Conservation (phyloP, 2,888 invertebrate genomes). For the Homarus gammarus region DNA sequence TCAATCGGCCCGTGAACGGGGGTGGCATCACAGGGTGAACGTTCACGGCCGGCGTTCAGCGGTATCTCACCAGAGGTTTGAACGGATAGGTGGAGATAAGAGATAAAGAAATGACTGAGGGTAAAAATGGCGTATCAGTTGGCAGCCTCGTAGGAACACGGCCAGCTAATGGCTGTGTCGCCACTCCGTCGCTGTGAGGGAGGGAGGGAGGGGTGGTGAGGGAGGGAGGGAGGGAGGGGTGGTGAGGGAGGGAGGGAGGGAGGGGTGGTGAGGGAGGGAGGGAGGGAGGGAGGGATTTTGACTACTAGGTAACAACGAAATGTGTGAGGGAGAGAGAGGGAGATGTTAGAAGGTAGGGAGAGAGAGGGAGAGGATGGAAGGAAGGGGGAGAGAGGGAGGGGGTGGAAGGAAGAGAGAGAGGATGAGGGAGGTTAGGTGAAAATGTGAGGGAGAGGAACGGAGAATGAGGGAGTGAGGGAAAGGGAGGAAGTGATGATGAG, state of each 20-base stretch:
- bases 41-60: no score
- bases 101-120: not conserved
- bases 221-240: not conserved
- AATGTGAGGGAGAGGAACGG: no score
- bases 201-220: not conserved
- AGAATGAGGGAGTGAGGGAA: no score
- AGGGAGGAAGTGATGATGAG: no score
- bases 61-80: not conserved
- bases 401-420: not conserved
- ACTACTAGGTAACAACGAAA: not conserved
- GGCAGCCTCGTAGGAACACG: conserved; percentile 38
- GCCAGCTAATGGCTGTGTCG: conserved; percentile 47
- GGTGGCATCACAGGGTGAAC: no score
- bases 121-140: not conserved
- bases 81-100: not conserved
- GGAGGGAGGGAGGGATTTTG: not conserved
- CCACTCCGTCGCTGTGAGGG: not conserved
- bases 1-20: no score
- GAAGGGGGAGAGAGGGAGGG: no score
- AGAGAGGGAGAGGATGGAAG: not conserved
- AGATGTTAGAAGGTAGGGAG: no score
- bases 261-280: conserved; percentile 8
- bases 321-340: not conserved
- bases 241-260: conserved; percentile 18
- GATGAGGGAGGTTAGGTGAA: no score